Base-by-base conservation (phyloP, 2,113 vertebrate genomes). In the Sisor rabdophorus region DNA sequence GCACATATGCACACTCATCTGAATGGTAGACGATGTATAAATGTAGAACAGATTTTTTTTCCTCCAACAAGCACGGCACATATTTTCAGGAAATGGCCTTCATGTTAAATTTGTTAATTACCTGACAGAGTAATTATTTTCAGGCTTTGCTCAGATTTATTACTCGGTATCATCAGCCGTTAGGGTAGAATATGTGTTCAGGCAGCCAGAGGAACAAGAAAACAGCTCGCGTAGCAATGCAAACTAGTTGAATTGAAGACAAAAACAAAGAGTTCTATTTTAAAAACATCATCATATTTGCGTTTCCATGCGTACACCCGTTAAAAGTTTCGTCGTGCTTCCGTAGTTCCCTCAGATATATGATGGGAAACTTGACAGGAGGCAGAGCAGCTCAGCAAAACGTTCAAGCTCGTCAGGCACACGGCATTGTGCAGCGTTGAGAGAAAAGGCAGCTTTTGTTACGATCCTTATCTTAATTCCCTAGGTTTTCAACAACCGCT, bases 381-480 rank as follows among this genome's bases (percentile, higher is more conserved):
- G 75, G 75, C 69, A 81, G 78, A 78, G 80, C 84, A 75, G 80
- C 75, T 76, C 81, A 65, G 67, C 50, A 20, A 79, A 79, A 81
- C 73, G 85, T 80, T 80, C 55, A 68, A 47, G 79, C 82, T 54
- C 81, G 83, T 86, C 80, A 84, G 84, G 80, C 61, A 56, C 73
- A 78, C 52, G 52, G 1, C 82, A 84, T 88, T 89, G 85, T 89
- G 79, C 77, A 82, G 73, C 71, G 71, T 67, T 64, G 76, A 73
- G 56, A 81, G 73, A 69, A 83, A 83, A 80, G 78, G 83, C 70
- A 48, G 83, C 82, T 83, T 88, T 90, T 90, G 89, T 86, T 88
- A 83, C 64, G 84, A 90, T 91, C 81, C 84, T 91, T 89, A 91
- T 91, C 89, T 91, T 88, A 87, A 90, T 89, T 91, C 87, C 84